phyloP scores from a whole-genome alignment of 2,113 vertebrate species.

The Sturnira hondurensis region DNA sequence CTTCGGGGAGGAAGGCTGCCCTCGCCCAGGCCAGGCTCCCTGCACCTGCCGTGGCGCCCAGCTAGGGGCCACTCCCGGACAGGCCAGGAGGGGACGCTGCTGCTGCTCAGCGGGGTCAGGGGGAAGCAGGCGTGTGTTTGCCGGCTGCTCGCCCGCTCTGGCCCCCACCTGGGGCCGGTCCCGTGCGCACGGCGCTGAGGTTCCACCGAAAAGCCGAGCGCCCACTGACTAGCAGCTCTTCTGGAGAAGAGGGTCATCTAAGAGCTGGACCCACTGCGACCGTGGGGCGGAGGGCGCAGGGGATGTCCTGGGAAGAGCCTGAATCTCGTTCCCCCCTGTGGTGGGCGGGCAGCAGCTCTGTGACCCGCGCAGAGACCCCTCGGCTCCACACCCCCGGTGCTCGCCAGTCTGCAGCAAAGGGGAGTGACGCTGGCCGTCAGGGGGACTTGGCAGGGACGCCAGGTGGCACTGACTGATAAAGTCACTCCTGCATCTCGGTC shows the following conservation, averaged over 20 bases:
- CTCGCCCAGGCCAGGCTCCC: rapidly evolving
- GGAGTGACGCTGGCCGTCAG: rapidly evolving
- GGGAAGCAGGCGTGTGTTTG: rapidly evolving
- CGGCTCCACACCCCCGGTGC: too few species aligned
- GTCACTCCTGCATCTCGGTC: background rate
- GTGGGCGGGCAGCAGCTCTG: background rate
- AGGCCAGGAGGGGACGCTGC: too few species aligned
- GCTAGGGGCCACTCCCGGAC: rapidly evolving
- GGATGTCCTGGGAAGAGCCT: rapidly evolving
- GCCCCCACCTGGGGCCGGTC: rapidly evolving
- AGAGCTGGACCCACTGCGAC: rapidly evolving
- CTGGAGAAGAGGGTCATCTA: rapidly evolving
- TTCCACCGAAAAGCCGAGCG: rapidly evolving
- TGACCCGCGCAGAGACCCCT: too few species aligned
- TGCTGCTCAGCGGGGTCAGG: rapidly evolving
- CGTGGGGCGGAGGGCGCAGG: rapidly evolving
- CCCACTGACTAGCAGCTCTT: background rate
- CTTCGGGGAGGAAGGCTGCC: rapidly evolving
- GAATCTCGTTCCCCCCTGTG: too few species aligned
- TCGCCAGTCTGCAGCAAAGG: rapidly evolving
- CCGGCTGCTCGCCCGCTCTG: rapidly evolving
- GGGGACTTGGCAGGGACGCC: background rate
- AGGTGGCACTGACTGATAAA: background rate
- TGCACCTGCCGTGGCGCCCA: rapidly evolving
- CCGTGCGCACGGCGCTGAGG: background rate